Evolutionary conservation across 2,888 invertebrate species (phyloP), one percentile per base, ranked within the genome.

Genomic region (Scrobipalpa atriplicella): DNA sequence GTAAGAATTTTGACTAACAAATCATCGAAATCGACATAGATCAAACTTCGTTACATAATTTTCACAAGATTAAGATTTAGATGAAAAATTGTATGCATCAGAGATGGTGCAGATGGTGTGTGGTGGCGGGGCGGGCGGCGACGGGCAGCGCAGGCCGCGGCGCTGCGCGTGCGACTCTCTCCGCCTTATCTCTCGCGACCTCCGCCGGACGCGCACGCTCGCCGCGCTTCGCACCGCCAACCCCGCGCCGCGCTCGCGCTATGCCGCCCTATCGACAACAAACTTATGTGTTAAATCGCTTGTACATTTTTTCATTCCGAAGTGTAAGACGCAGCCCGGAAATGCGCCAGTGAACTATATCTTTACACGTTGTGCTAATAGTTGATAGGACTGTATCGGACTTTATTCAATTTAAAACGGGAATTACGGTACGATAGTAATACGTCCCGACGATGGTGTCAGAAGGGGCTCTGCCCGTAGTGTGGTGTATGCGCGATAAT

Each of bases 401-500:
- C 39, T 64, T 43, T 47, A 21, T 41, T 58, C 58, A 38, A 62
- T 61, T 62, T 54, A 29, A 69, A 38, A 16, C n/a, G 38, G 41
- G 18, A 38, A 52, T 61, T 18, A 19, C 51, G 64, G 54, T 66
- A n/a, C 16, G 43, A 51, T 68, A 69, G 73, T 80, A 73, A 77
- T 73, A 78, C 76, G 74, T 79, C 74, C 73, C 80, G 84, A 94
- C 86, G 82, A 94, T 95, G 95, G 94, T 94, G 84, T 94, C 94
- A 72, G 93, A 94, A 84, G 94, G 94, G 85, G 89, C 93, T 80
- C 76, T 93, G 87, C 93, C 93, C 87, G 94, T 95, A 77, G 95
- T 95, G 83, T 95, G 95, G 95, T 95, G 95, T 92, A 91, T 94
- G 83, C 94, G 94, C 85, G 94, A 95, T 90, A 94, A 95, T 87